A percentile compares a stretch with the other conserved stretches of the same genome.
Evolutionary conservation across 2,888 invertebrate genomes (phyloP).

Genomic region (Sympetrum striolatum): DNA sequence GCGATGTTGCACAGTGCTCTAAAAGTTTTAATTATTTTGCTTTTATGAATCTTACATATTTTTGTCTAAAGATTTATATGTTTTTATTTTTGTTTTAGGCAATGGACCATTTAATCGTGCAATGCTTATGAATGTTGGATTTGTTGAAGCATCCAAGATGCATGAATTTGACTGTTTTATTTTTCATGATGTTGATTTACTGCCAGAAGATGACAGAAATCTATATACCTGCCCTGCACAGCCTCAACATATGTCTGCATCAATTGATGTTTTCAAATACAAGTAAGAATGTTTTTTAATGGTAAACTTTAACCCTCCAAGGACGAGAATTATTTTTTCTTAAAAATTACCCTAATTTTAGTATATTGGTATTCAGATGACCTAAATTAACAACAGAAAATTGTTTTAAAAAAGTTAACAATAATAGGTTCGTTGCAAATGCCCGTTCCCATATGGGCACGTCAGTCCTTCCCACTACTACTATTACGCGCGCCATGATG

Average conservation of each 20-base stretch:
- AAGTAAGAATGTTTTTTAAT: slow-evolving; percentile 62
- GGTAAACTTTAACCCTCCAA: neutral
- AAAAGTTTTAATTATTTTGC: too few species aligned
- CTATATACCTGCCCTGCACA: slow-evolving; percentile 90
- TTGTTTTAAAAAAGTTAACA: too few species aligned
- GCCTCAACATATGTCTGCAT: slow-evolving; percentile 92
- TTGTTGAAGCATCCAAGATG: slow-evolving; percentile 81
- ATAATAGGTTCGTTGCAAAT: too few species aligned
- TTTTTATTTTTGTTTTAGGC: slow-evolving; percentile 58
- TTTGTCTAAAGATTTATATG: neutral
- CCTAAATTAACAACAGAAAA: too few species aligned
- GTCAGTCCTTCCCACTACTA: too few species aligned
- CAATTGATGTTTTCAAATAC: slow-evolving; percentile 83
- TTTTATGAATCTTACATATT: too few species aligned
- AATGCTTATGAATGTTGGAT: slow-evolving; percentile 96
- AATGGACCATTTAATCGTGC: slow-evolving; percentile 86
- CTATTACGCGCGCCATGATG: too few species aligned
- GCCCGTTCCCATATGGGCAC: too few species aligned
- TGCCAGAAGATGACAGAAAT: slow-evolving; percentile 92
- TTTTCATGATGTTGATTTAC: slow-evolving; percentile 94
- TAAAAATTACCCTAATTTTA: too few species aligned
- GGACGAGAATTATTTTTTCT: too few species aligned
- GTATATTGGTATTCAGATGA: too few species aligned
- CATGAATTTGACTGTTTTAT: slow-evolving; percentile 87
- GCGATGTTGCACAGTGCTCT: too few species aligned